Evolutionary conservation across 2,888 invertebrate genomes (phyloP), one percentile per base, ranked within the genome.

Genomic region (Drosophila recens): DNA sequence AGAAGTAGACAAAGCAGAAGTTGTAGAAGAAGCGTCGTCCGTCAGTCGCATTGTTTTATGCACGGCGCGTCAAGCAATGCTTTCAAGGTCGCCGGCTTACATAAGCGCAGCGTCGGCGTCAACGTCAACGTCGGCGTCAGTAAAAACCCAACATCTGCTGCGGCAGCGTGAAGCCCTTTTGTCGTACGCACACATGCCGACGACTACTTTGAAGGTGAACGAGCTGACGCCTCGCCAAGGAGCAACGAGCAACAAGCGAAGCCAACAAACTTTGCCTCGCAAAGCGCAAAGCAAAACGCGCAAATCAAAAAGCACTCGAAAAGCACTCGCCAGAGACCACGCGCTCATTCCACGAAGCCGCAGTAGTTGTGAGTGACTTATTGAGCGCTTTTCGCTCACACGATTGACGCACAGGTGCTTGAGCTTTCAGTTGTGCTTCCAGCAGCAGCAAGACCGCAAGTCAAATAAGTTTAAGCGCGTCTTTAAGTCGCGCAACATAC

Each of bases 211-310:
- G 84, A 85, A 85, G 84, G 84, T 89, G 77, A 85, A 77, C 89
- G 45, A 76, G 82, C 80, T 52, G 54, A 46, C 38, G 49, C 59
- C 30, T 36, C 42, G 43, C 58, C 40, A 63, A 75, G 70, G 64
- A 82, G 72, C 33, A 33, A n/a, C n/a, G n/a, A n/a, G 33, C 79
- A 53, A 67, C 72, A 65, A 68, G 61, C 73, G 76, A 81, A 84
- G 87, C 85, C 85, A 89, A 84, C 85, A 89, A 87, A 89, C 84
- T 89, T 68, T 65, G 64, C 48, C 57, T 40, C 69, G 49, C 59
- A 13, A 67, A 58, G 51, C 53, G 27, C 48, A 36, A 36, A 36
- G 11, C 30, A 20, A 10, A 51, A 66, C 54, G 51, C 56, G 27
- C 48, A 34, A 34, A 34, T 1, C 30, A 20, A 10, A 51, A 57